Conservation (phyloP, 2,888 invertebrate species). For the Tupiocoris notatus region DNA sequence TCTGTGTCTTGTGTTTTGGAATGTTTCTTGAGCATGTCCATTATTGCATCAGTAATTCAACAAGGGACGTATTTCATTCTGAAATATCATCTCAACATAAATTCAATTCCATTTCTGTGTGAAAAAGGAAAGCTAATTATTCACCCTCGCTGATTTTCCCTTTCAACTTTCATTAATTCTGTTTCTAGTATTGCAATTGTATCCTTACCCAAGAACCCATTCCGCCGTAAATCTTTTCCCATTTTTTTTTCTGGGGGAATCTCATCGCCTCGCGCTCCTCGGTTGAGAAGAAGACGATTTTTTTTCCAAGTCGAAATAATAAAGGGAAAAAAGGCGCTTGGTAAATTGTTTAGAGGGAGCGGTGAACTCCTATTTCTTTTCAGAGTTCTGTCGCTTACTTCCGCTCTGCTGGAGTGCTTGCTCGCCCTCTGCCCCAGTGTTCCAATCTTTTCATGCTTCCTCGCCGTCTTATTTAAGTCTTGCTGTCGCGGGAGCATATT, state of each 20-base stretch:
- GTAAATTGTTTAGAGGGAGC: slow-evolving; percentile 40
- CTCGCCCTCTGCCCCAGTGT: slow-evolving; percentile 7
- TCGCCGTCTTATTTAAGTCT: not conserved
- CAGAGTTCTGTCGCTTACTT: slow-evolving; percentile 38
- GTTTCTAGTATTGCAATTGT: too few species aligned
- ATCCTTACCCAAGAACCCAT: not conserved
- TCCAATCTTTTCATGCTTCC: not conserved
- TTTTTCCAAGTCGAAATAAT: not conserved
- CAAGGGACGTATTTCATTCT: too few species aligned
- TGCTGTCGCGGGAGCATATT: slow-evolving; percentile 16
- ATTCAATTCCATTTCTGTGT: too few species aligned
- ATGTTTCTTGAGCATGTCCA: too few species aligned
- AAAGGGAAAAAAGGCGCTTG: slow-evolving; percentile 30
- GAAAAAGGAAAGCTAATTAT: too few species aligned
- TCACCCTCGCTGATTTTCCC: too few species aligned
- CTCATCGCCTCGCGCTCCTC: not conserved
- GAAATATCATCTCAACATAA: too few species aligned
- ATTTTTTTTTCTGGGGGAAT: not conserved
- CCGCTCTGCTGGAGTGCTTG: slow-evolving; percentile 22
- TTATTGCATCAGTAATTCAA: too few species aligned
- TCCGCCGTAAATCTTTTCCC: not conserved
- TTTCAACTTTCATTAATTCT: too few species aligned
- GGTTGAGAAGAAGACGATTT: not conserved
- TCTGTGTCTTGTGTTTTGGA: too few species aligned
- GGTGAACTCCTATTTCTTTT: slow-evolving; percentile 39